These are phyloP conservation scores for Daboia siamensis DNA, from an alignment of 2,113 vertebrate species.

Conservation along the genomic window DNA sequence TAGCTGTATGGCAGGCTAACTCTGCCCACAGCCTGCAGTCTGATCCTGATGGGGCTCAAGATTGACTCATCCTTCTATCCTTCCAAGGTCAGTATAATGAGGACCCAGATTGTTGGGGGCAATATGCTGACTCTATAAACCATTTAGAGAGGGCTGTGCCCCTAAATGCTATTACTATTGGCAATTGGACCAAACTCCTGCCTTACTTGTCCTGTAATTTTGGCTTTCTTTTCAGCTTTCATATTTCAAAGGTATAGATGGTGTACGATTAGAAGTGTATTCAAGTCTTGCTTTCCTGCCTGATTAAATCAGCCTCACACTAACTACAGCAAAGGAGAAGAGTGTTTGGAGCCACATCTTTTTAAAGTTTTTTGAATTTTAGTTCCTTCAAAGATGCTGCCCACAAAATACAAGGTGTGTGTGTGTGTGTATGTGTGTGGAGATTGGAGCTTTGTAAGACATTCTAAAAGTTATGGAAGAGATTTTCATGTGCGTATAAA, in stretches of 20 bases:
- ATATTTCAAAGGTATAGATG: not conserved
- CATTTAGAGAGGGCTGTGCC: not conserved
- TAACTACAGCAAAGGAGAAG: not conserved
- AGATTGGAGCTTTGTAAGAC: not conserved
- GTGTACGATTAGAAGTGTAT: not conserved
- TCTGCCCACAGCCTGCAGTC: not conserved
- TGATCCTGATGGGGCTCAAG: not conserved
- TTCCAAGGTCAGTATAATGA: not conserved
- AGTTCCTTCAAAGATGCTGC: not conserved
- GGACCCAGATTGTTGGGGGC: not conserved
- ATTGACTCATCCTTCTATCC: not conserved
- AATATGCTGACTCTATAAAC: not conserved
- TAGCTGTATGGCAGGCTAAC: not conserved
- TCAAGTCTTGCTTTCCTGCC: not conserved
- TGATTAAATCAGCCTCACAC: not conserved
- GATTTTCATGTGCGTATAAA: not conserved
- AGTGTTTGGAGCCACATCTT: not conserved
- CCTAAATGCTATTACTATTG: not conserved
- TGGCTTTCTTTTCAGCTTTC: not conserved
- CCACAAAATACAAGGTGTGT: not conserved
- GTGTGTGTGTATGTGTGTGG: rapidly evolving
- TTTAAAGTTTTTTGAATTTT: not conserved
- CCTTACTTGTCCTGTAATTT: not conserved
- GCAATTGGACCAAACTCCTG: not conserved
- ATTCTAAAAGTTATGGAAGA: not conserved